Conservation (phyloP, 2,113 vertebrate species). For the Periophthalmodon schlosseri region DNA sequence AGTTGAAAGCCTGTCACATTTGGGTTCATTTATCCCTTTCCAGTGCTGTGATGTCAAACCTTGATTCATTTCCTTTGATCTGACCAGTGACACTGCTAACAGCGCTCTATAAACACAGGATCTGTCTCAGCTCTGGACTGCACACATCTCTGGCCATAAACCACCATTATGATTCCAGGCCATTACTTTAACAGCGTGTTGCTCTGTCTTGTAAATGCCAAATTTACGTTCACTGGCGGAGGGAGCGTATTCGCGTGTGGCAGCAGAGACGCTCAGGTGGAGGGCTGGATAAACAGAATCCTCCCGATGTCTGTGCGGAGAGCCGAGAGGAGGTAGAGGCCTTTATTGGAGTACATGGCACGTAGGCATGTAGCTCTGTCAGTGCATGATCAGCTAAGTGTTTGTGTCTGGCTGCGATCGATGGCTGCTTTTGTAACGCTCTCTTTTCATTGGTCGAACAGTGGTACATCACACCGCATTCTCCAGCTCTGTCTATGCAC, state of each 20-base stretch:
- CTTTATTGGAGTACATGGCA: slow-evolving; percentile 30
- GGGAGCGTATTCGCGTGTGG: slow-evolving; percentile 1
- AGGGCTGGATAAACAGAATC: slow-evolving; percentile 38
- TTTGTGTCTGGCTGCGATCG: slow-evolving; percentile 41
- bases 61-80: neutral
- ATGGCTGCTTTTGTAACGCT: slow-evolving; percentile 24
- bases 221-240: slow-evolving; percentile 41
- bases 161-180: slow-evolving; percentile 26
- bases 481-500: neutral
- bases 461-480: neutral
- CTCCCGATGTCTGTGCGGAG: neutral
- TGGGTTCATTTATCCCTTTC: slow-evolving; percentile 3
- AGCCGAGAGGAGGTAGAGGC: neutral
- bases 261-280: slow-evolving; percentile 9
- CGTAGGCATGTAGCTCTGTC: slow-evolving; percentile 31
- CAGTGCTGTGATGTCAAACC: neutral
- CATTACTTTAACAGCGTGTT: slow-evolving; percentile 23
- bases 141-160: slow-evolving; percentile 21
- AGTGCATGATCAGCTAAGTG: slow-evolving; percentile 41
- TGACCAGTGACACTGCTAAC: neutral
- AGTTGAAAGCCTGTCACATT: neutral
- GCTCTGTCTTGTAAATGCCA: slow-evolving; percentile 44
- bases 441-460: slow-evolving; percentile 9
- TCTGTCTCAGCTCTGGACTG: slow-evolving; percentile 8
- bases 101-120: slow-evolving; percentile 4